Evolutionary conservation across 2,888 invertebrate genomes (phyloP).

Genomic region (Prosopocoilus inquinatus): DNA sequence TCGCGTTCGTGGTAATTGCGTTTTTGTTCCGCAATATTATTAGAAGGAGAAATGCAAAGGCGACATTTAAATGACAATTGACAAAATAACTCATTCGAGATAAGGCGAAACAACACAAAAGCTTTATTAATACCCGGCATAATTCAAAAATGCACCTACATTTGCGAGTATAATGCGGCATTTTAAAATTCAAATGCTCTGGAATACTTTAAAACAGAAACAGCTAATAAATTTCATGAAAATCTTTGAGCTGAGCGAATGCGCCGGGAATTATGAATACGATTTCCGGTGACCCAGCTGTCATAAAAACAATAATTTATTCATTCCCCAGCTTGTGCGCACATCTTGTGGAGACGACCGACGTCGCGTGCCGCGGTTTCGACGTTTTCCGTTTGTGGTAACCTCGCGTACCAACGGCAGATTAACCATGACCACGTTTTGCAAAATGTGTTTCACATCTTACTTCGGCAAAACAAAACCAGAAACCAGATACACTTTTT

Average conservation of each 20-base stretch:
- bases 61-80: conserved; percentile 26
- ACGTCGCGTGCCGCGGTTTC: conserved; percentile 25
- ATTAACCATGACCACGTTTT: conserved; percentile 7
- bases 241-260: conserved; percentile 22
- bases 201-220: conserved; percentile 9
- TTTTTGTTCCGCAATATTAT: not conserved
- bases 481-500: too few species aligned
- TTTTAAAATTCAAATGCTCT: conserved; percentile 27
- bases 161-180: conserved; percentile 29
- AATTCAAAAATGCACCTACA: conserved; percentile 27
- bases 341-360: conserved; percentile 14
- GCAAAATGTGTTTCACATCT: conserved; percentile 1
- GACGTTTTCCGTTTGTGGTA: conserved; percentile 24
- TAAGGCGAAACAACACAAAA: conserved; percentile 24
- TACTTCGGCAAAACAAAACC: too few species aligned
- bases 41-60: conserved; percentile 16
- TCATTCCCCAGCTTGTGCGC: not conserved
- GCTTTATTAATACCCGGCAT: conserved; percentile 28
- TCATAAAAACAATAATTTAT: conserved; percentile 20
- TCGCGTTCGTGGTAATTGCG: not conserved
- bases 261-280: conserved; percentile 29
- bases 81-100: conserved; percentile 24
- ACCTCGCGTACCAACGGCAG: conserved; percentile 10
- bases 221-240: conserved; percentile 25
- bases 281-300: conserved; percentile 25